Conservation (phyloP, 2,797 vertebrate species). For the Pangasius macronema region DNA sequence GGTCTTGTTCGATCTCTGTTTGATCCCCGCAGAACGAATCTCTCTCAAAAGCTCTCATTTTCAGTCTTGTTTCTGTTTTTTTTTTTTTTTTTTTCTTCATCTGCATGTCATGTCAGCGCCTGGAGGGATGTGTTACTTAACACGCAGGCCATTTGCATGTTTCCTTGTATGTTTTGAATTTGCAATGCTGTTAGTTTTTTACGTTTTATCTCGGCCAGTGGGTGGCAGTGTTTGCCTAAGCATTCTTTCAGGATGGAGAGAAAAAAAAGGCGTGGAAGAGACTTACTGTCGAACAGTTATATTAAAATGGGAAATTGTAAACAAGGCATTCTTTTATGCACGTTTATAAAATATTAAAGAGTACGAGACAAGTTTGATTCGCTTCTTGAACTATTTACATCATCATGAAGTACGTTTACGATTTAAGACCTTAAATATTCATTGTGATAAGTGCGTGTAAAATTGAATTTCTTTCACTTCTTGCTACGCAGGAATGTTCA, state of each 20-base stretch:
- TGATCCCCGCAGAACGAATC: conserved; percentile 19
- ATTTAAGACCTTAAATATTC: conserved; percentile 73
- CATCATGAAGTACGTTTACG: conserved; percentile 76
- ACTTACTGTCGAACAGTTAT: conserved; percentile 72
- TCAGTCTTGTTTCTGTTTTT: conserved; percentile 22
- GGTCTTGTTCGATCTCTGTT: not conserved
- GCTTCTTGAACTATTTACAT: conserved; percentile 72
- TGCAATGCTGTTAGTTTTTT: conserved; percentile 45
- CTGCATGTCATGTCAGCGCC: conserved; percentile 50
- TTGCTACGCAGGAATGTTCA: conserved; percentile 66
- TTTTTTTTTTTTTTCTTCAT: conserved; percentile 41
- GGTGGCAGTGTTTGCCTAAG: conserved; percentile 83
- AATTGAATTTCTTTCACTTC: conserved; percentile 61
- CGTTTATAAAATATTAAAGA: conserved; percentile 71
- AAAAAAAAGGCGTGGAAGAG: conserved; percentile 53
- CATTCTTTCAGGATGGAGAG: conserved; percentile 61
- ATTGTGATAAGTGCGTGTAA: conserved; percentile 70
- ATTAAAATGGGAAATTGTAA: conserved; percentile 77
- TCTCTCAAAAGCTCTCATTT: not conserved
- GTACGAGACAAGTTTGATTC: conserved; percentile 73
- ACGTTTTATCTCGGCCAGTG: conserved; percentile 64
- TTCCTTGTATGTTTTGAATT: conserved; percentile 65
- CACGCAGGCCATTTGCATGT: conserved; percentile 72
- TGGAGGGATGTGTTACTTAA: conserved; percentile 61
- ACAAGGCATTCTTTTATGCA: conserved; percentile 76